Evolutionary conservation across 2,113 vertebrate genomes (phyloP).

Genomic region (Rhinogobius similis): DNA sequence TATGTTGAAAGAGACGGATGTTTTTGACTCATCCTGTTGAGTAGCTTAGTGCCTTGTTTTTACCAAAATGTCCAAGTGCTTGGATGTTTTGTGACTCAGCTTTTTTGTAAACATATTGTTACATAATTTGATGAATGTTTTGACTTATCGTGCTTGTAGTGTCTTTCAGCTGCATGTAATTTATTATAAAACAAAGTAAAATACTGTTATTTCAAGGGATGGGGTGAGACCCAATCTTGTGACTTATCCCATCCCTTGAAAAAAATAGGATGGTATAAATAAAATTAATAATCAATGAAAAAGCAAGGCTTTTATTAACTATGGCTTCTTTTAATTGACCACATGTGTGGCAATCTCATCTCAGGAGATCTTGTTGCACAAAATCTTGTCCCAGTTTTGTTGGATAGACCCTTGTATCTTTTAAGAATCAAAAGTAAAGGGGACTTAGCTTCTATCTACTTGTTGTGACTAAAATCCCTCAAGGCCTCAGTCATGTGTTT

Average conservation of each 20-base stretch:
- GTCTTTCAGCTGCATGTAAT: background rate
- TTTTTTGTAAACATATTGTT: constrained; percentile 35
- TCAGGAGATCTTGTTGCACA: too few species aligned
- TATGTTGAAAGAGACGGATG: constrained; percentile 22
- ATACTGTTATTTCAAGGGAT: background rate
- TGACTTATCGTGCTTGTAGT: background rate
- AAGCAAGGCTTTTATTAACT: too few species aligned
- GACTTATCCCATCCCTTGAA: too few species aligned
- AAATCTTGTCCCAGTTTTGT: too few species aligned
- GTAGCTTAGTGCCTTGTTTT: constrained; percentile 29
- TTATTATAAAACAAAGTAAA: background rate
- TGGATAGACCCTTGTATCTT: background rate
- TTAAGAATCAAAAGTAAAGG: background rate
- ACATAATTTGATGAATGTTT: background rate
- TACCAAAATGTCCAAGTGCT: constrained; percentile 28
- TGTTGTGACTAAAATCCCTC: constrained; percentile 24
- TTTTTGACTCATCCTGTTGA: constrained; percentile 17
- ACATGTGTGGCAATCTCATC: too few species aligned
- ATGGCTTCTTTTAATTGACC: too few species aligned
- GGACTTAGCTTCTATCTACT: constrained; percentile 7
- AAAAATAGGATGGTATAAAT: too few species aligned
- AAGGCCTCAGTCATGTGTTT: constrained; percentile 28
- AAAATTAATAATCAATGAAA: too few species aligned
- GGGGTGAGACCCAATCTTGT: too few species aligned
- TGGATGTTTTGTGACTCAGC: constrained; percentile 27